A percentile compares a stretch with the other conserved stretches of the same genome.
Conservation (phyloP, 2,888 invertebrate species). For the Drosophila limbata region DNA sequence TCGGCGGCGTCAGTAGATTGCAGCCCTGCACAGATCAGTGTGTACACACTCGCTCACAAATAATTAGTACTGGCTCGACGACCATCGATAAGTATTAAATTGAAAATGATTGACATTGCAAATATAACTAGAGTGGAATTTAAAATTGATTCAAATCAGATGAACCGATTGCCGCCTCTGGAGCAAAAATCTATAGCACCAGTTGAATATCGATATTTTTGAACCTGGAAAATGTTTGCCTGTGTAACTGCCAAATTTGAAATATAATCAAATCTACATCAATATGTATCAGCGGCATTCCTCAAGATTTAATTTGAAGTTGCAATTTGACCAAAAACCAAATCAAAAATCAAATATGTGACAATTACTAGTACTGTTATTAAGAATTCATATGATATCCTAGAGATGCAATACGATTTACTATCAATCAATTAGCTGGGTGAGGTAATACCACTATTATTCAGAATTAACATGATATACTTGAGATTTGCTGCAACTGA, state of each 20-base stretch:
- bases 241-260: neutral
- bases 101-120: neutral
- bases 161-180: neutral
- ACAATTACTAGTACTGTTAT: neutral
- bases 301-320: neutral
- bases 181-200: neutral
- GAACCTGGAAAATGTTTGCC: neutral
- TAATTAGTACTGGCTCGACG: neutral
- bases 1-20: constrained; percentile 21
- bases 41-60: constrained; percentile 7
- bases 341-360: neutral
- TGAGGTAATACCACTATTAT: constrained; percentile 1
- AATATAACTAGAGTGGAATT: neutral
- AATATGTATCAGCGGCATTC: neutral
- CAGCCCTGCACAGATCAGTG: constrained; percentile 9
- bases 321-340: neutral
- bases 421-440: neutral
- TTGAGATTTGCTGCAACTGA: constrained; percentile 43
- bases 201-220: neutral
- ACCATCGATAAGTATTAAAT: neutral
- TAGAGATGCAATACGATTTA: neutral
- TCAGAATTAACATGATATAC: constrained; percentile 30
- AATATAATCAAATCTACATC: neutral
- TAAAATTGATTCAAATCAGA: no score
- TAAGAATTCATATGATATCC: neutral